phyloP scores from a whole-genome alignment of 2,888 invertebrate genomes.

The Auanema sp. region DNA sequence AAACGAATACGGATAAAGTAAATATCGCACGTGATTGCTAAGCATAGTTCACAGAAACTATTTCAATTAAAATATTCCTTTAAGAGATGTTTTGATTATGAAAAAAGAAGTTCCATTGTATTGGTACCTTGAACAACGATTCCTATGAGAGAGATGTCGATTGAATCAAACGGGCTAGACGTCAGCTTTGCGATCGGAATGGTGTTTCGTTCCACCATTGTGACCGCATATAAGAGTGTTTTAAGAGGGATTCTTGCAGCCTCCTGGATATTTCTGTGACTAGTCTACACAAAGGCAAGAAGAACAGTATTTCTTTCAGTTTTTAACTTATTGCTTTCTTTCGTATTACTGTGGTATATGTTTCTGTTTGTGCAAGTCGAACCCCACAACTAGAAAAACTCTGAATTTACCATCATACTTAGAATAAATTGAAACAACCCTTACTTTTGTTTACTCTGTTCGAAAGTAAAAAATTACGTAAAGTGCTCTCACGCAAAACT shows the following conservation, averaged over 20 bases:
- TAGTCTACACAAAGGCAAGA: not conserved
- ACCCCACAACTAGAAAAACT: no score
- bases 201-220: constrained; percentile 44
- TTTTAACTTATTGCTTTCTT: constrained; percentile 11
- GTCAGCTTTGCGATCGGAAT: constrained; percentile 7
- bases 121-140: no score
- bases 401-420: no score
- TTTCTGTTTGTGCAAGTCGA: not conserved
- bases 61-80: no score
- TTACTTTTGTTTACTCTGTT: not conserved
- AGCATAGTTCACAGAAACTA: no score
- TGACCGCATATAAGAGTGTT: constrained; percentile 41
- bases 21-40: no score
- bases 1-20: no score
- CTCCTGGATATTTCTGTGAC: not conserved
- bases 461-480: not conserved
- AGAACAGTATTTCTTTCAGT: constrained; percentile 7
- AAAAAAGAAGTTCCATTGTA: no score
- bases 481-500: not conserved
- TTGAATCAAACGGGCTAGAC: no score
- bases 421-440: not conserved
- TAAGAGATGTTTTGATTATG: no score
- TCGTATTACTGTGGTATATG: constrained; percentile 4
- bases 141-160: no score
- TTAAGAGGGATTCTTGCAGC: not conserved